Evolutionary conservation across 2,797 vertebrate genomes (phyloP).

Genomic region (Poecilia gillii): DNA sequence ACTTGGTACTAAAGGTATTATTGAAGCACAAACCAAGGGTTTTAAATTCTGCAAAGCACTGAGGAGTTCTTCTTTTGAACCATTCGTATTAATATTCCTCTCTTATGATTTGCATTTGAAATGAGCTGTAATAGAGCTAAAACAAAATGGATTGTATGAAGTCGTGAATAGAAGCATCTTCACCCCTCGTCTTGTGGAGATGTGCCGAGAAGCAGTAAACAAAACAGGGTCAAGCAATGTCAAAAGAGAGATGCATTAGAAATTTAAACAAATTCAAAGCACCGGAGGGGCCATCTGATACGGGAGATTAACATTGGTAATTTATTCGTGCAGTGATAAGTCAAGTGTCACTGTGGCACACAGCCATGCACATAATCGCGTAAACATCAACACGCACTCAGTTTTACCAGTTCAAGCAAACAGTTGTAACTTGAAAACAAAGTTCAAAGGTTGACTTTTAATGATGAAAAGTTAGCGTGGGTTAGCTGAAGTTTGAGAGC

Average conservation of each 20-base stretch:
- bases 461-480: conserved; percentile 51
- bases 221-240: conserved; percentile 70
- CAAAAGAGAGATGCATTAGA: conserved; percentile 55
- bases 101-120: conserved; percentile 52
- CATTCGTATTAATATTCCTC: conserved; percentile 10
- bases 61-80: conserved; percentile 15
- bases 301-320: conserved; percentile 66
- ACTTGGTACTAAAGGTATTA: background rate
- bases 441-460: conserved; percentile 60
- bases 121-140: conserved; percentile 25
- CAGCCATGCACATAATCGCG: conserved; percentile 23
- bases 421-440: conserved; percentile 43
- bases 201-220: conserved; percentile 60
- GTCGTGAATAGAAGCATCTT: conserved; percentile 48
- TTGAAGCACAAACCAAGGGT: background rate
- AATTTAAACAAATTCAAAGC: conserved; percentile 65
- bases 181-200: conserved; percentile 58
- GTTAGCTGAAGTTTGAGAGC: conserved; percentile 60
- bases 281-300: conserved; percentile 68
- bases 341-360: conserved; percentile 54
- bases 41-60: conserved; percentile 2
- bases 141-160: conserved; percentile 33
- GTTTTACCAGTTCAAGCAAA: conserved; percentile 56
- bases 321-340: conserved; percentile 65
- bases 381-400: conserved; percentile 23